Evolutionary conservation across 1,140 invertebrate genomes (phyloP), one percentile per base, ranked within the genome.

Genomic region (Drosophila saltans): DNA sequence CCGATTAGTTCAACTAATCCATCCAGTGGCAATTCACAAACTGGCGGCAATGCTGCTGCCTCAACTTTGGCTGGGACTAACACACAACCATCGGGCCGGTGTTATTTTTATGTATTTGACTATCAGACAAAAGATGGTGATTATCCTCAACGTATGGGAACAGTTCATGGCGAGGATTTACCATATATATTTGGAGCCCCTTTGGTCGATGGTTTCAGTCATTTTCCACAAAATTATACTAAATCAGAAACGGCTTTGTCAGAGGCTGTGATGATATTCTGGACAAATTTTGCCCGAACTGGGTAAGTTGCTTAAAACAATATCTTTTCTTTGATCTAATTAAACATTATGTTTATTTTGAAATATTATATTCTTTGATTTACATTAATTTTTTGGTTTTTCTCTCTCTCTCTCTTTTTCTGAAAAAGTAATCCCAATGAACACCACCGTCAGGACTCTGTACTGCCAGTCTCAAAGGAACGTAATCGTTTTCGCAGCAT

Each of bases 271-370:
- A 99, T 99, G 94, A 95, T 96, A 58, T 98, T 98, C 91, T 96
- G 98, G 93, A 96, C 97, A n/a, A 99, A 99, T 93, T 99, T 99
- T 92, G 97, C 97, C 4, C 96, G 97, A 92, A 97, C 96, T 16
- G 98, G 98, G 98, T 99, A 94, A 95, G 96, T 16, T 16, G 16
- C 16, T 94, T 16, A 59, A 40, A n/a, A 24, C 0, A 0, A 36
- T 16, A 0, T 26, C 26, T 55, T 28, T 24, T 24, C 16, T 21
- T 21, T 21, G 6, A 48, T 24, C 16, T 16, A 16, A 16, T 16
- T 16, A 16, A 16, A 16, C 16, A 16, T 16, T 16, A 16, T 0
- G 16, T 16, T 16, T 16, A 16, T 16, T 16, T 16, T 16, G 16
- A 16, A 16, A 16, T 16, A 16, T 16, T 16, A 16, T 16, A 16